phyloP scores from a whole-genome alignment of 2,113 vertebrate species.

The Corythornis vintsioides region DNA sequence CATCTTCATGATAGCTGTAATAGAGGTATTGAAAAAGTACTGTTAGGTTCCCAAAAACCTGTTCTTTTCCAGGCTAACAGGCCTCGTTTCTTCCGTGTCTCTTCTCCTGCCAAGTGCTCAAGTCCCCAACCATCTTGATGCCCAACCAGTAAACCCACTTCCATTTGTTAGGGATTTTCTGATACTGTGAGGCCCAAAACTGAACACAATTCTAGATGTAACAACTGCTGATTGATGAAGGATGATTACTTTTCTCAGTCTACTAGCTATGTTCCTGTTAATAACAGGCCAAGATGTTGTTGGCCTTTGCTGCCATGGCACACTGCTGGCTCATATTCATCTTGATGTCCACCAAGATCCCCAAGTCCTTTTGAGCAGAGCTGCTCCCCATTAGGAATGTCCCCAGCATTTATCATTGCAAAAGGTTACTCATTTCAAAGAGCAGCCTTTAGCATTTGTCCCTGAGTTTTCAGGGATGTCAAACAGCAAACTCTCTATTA shows the following conservation, averaged over 20 bases:
- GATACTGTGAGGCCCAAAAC: not conserved
- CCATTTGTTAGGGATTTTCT: not conserved
- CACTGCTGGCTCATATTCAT: not conserved
- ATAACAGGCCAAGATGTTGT: not conserved
- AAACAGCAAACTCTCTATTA: not conserved
- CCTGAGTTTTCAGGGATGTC: not conserved
- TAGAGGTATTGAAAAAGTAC: not conserved
- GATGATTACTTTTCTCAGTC: not conserved
- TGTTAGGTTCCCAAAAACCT: not conserved
- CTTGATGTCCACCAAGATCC: not conserved
- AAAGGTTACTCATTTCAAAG: not conserved
- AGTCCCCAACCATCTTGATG: fast-evolving
- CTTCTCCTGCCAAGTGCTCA: not conserved
- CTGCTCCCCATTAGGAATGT: not conserved
- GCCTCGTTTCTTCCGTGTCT: not conserved
- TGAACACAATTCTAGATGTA: not conserved
- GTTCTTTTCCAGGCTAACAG: not conserved
- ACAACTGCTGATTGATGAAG: not conserved
- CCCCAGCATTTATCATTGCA: fast-evolving
- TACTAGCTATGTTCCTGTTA: not conserved
- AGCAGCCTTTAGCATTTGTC: not conserved
- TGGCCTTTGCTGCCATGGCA: not conserved
- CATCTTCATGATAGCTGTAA: not conserved
- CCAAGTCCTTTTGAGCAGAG: not conserved
- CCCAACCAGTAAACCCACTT: not conserved